A percentile compares a stretch with the other conserved stretches of the same genome.
Conservation (phyloP, 2,113 vertebrate species). For the Pollimyrus isidori region DNA sequence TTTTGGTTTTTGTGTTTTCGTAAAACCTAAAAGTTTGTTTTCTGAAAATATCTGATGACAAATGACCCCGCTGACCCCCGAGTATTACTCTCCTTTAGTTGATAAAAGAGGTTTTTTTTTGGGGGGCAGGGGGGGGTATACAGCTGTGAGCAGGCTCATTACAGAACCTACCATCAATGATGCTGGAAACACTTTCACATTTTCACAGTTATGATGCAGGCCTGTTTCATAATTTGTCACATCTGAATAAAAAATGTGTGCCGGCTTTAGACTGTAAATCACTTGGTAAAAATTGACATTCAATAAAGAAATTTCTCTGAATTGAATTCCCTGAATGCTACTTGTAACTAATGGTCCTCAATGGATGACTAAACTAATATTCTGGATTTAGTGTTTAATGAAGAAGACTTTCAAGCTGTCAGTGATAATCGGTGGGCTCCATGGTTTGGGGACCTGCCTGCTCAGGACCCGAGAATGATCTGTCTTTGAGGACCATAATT, state of each 20-base stretch:
- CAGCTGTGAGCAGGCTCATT: background rate
- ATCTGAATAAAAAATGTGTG: background rate
- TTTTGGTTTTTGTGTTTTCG: background rate
- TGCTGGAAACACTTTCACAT: background rate
- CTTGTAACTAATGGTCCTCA: background rate
- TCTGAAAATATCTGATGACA: background rate
- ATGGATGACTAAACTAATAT: background rate
- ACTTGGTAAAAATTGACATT: background rate
- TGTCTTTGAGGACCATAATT: background rate
- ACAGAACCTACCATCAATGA: background rate
- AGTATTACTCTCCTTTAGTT: background rate
- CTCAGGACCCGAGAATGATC: background rate
- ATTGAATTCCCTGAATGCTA: background rate
- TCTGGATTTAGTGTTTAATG: background rate
- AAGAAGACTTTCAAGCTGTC: background rate
- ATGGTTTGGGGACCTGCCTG: background rate
- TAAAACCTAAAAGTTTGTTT: background rate
- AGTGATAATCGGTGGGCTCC: background rate
- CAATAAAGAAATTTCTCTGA: background rate
- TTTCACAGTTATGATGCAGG: background rate
- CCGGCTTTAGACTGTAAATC: background rate
- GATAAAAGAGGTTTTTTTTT: background rate
- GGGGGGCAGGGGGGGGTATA: background rate
- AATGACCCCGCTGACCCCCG: background rate
- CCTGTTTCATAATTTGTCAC: background rate